Evolutionary conservation across 2,888 invertebrate species (phyloP).

Genomic region (Conistra vaccinii): DNA sequence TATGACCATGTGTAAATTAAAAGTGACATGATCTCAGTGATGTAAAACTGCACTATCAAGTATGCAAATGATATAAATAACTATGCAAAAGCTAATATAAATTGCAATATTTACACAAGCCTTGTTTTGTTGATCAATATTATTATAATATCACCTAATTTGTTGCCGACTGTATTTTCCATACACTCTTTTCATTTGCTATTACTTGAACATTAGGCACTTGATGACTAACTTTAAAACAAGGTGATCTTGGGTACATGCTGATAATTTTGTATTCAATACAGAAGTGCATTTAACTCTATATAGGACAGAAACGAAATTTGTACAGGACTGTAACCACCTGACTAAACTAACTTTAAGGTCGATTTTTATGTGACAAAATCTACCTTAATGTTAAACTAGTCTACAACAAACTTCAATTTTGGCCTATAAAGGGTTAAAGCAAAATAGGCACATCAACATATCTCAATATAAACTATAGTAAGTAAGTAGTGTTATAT

Average conservation of each 20-base stretch:
- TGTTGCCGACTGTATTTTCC: neutral
- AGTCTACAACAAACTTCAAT: no score
- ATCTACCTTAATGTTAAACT: no score
- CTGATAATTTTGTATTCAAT: constrained; percentile 1
- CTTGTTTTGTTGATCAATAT: constrained; percentile 32
- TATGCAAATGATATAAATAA: constrained; percentile 48
- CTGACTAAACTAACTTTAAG: no score
- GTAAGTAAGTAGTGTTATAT: constrained; percentile 29
- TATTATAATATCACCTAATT: constrained; percentile 1
- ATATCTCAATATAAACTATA: constrained; percentile 31
- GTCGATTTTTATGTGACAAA: no score
- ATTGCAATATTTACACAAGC: constrained; percentile 33
- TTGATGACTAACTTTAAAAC: constrained; percentile 11
- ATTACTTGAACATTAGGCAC: neutral
- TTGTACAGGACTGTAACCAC: no score
- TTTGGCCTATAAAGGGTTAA: neutral
- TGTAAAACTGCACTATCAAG: constrained; percentile 36
- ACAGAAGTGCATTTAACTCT: neutral
- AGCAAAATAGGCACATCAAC: constrained; percentile 33
- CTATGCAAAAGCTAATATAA: constrained; percentile 19
- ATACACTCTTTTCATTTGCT: neutral
- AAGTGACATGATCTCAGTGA: constrained; percentile 40
- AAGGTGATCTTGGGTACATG: neutral
- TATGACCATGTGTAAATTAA: constrained; percentile 32
- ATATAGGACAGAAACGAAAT: no score